Percentiles rank a stretch among this genome's conserved stretches.
phyloP scores from a whole-genome alignment of 1,140 invertebrate species.

The Cyclargus thomasi region DNA sequence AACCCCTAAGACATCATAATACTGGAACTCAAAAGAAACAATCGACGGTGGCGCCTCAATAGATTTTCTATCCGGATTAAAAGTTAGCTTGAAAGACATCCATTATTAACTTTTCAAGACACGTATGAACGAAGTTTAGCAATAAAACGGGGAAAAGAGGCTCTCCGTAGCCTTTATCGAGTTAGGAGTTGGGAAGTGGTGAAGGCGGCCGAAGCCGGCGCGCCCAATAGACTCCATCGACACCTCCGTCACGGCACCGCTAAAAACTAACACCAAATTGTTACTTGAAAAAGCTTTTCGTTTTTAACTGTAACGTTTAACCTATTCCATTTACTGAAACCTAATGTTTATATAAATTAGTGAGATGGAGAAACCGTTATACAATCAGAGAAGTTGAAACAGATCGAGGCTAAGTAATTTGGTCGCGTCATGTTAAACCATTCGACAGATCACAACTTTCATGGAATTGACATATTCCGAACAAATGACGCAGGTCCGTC shows the following conservation, averaged over 20 bases:
- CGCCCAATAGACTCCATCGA: conserved; percentile 58
- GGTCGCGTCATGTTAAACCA: no score
- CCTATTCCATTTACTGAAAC: neutral
- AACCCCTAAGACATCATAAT: neutral
- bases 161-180: conserved; percentile 54
- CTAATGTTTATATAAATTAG: no score
- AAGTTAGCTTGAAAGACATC: conserved; percentile 17
- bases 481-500: no score
- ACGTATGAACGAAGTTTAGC: conserved; percentile 45
- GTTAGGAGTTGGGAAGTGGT: conserved; percentile 61
- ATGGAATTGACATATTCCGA: no score
- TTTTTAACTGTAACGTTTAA: neutral
- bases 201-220: conserved; percentile 33
- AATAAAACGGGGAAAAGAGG: conserved; percentile 65
- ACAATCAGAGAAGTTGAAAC: no score
- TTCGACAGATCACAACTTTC: no score
- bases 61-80: neutral
- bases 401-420: no score
- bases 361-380: no score
- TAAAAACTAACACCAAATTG: conserved; percentile 38
- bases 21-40: neutral
- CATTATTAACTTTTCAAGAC: conserved; percentile 24
- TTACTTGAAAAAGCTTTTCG: conserved; percentile 18
- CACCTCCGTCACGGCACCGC: conserved; percentile 40
- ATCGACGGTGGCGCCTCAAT: neutral